A percentile compares a stretch with the other conserved stretches of the same genome.
Conservation (phyloP, 2,888 invertebrate genomes). For the Drosophila koepferae region DNA sequence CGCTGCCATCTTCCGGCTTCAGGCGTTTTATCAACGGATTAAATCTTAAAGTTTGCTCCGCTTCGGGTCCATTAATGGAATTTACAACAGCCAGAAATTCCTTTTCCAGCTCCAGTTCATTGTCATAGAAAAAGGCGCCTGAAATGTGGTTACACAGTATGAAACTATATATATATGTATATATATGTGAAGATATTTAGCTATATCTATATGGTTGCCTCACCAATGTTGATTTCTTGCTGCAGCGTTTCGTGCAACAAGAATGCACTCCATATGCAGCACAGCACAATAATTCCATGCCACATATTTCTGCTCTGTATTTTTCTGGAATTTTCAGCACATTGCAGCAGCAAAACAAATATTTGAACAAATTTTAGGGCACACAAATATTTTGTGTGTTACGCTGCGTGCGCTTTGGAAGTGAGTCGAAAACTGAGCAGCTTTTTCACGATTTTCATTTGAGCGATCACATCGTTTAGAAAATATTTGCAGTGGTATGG, state of each 20-base stretch:
- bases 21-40: constrained; percentile 77
- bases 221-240: constrained; percentile 79
- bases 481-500: constrained; percentile 1
- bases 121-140: constrained; percentile 86
- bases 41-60: constrained; percentile 78
- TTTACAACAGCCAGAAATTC: constrained; percentile 86
- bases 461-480: constrained; percentile 21
- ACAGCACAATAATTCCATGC: constrained; percentile 51
- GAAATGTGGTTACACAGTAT: not conserved
- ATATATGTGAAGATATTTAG: not conserved
- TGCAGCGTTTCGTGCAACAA: constrained; percentile 50
- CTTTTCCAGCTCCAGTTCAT: constrained; percentile 86
- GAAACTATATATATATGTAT: not conserved
- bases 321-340: constrained; percentile 42
- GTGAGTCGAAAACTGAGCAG: constrained; percentile 35
- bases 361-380: constrained; percentile 26
- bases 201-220: constrained; percentile 14
- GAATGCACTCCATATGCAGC: constrained; percentile 63
- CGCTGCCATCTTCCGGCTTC: constrained; percentile 71
- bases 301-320: constrained; percentile 48
- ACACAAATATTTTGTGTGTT: constrained; percentile 42
- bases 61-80: constrained; percentile 81
- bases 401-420: constrained; percentile 19
- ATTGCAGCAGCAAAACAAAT: constrained; percentile 19
- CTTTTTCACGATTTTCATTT: constrained; percentile 31